Percentiles rank a stretch among this genome's conserved stretches.
phyloP scores from a whole-genome alignment of 2,888 invertebrate species.

The Leptarthrus brevirostris region DNA sequence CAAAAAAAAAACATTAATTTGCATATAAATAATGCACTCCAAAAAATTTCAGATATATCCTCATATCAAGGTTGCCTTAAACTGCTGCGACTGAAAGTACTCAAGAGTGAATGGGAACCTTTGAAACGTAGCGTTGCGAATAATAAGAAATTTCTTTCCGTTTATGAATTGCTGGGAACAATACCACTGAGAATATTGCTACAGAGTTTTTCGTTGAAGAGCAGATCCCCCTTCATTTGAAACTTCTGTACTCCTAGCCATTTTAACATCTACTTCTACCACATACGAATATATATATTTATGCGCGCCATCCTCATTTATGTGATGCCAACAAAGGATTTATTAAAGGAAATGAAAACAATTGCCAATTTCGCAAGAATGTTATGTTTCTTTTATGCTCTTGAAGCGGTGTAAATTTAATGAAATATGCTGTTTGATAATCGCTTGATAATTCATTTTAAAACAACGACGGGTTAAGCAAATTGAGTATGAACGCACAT shows the following conservation, averaged over 20 bases:
- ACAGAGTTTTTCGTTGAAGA: constrained; percentile 21
- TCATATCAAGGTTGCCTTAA: too few species aligned
- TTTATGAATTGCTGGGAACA: constrained; percentile 50
- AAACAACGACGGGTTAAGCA: too few species aligned
- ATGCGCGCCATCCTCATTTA: constrained; percentile 45
- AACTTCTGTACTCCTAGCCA: constrained; percentile 2
- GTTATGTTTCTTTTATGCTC: constrained; percentile 40
- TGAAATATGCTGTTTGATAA: constrained; percentile 10
- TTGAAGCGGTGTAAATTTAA: neutral
- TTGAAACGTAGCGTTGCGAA: neutral
- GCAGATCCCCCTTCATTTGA: constrained; percentile 34
- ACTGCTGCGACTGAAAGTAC: constrained; percentile 9
- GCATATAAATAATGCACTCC: too few species aligned
- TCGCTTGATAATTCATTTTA: constrained; percentile 29
- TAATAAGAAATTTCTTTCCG: constrained; percentile 51
- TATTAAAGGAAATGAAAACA: constrained; percentile 54
- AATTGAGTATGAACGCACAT: too few species aligned
- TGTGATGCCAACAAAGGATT: constrained; percentile 54
- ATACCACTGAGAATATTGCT: constrained; percentile 48
- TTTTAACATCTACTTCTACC: neutral
- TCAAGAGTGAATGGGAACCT: neutral
- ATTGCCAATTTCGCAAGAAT: constrained; percentile 53
- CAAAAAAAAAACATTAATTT: too few species aligned
- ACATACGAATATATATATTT: neutral
- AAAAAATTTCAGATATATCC: too few species aligned